Base-by-base conservation (phyloP, 2,888 invertebrate genomes). In the Ptycholaimellus sp. region DNA sequence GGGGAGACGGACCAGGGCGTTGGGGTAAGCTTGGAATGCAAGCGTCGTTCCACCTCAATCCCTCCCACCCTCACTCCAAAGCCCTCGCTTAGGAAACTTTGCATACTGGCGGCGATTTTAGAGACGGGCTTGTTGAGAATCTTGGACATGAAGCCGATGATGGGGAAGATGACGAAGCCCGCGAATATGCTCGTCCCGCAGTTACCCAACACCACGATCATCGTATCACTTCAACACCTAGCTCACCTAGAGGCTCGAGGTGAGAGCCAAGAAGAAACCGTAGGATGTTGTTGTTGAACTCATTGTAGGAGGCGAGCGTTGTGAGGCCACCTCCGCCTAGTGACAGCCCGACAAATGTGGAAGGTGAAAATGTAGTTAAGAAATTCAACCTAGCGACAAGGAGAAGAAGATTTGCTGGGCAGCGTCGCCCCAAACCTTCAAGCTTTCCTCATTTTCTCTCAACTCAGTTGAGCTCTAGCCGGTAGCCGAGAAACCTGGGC, bases 201-300 rank as follows among this genome's bases (percentile, higher is more conserved):
- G 29, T 38, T 34, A 20, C 38, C 38, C 4, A 38, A 16, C 9
- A 38, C 38, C 4, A 38, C 34, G 16, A 38, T 38, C 14, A 38
- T 3, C 3, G 38, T 35, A 19, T 38, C 38, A n/a, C 34, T 34
- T 9, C 16, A 36, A 35, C 21, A 17, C 3, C 4, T n/a, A n/a
- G 30, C 16, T 30, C 13, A 9, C 25, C 13, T 23, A 23, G 6
- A 9, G 13, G 6, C 13, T 13, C 13, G 13, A 13, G 6, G 25
- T 9, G 6, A 6, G 13, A 23, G 13, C 6, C 6, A 23, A 6
- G 6, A 23, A 6, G 25, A 13, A 9, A 38, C 38, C 40, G n/a
- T 3, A 40, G 13, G 9, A 30, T 9, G 25, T 36, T 36, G 25
- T 30, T 36, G 31, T 31, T 13, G 25, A 36, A 31, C 7, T 23